Base-by-base conservation (phyloP, 2,888 invertebrate genomes). In the Rhagonycha fulva region DNA sequence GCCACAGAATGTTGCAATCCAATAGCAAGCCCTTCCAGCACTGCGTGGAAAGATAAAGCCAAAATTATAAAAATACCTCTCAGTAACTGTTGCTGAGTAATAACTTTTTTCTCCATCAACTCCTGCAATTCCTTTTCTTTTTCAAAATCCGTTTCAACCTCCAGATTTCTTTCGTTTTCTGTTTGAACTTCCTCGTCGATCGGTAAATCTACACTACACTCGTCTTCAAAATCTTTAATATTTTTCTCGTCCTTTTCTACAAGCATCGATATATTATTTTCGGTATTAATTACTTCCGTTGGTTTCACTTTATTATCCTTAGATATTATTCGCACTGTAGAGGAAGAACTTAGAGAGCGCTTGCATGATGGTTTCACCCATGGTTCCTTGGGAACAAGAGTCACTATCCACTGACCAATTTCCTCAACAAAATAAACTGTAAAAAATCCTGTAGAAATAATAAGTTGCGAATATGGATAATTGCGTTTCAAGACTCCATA, bases 21-120 rank as follows among this genome's bases (percentile, higher is more conserved):
- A 82, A 96, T 94, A 0, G 95, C 95, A 70, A 96, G 85, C 1
- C 96, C 96, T 85, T 96, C 96, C 78, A 96, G 88, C 12, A 95
- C 87, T 14, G 95, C 93, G 82, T 96, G 96, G 76, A 95, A 90
- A 0, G 94, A 93, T 70, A 96, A 86, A 0, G 96, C 96, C 30
- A 92, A 88, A 78, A 89, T 87, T 62, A 89, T 86, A 14, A 90
- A 82, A 62, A 89, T 82, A 73, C 88, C 87, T 60, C 89, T 84
- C 78, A 88, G 80, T 12, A 87, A 80, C 78, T 87, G 87, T 76
- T 87, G 86, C 61, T 85, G 83, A 3, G 84, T 82, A 71, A 84
- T 84, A 10, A 76, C 76, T 32, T 82, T 82, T 62, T 81, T 78
- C 23, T 82, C 81, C 63, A 83, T 80, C n/a, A 82, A 77, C 66